These are phyloP conservation scores for Prionailurus viverrinus DNA, from an alignment of 2,113 vertebrate species.

Conservation along the genomic window DNA sequence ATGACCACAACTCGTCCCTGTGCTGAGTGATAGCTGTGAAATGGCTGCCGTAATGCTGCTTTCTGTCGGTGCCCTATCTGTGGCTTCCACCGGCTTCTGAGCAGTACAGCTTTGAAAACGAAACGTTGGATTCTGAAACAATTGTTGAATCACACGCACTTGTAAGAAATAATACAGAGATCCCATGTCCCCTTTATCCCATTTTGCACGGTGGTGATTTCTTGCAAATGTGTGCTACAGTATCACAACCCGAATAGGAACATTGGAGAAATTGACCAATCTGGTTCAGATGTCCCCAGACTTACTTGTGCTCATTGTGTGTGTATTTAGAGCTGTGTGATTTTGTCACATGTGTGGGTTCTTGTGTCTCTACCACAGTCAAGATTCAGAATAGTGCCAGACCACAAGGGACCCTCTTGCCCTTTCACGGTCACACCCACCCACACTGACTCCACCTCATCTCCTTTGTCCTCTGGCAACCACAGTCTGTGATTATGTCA, in stretches of 20 bases:
- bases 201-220: fast-evolving
- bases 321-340: neutral
- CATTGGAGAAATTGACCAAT: fast-evolving
- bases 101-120: neutral
- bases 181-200: fast-evolving
- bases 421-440: fast-evolving
- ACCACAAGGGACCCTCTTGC: neutral
- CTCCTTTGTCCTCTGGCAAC: fast-evolving
- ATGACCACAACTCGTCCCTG: neutral
- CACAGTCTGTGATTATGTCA: neutral
- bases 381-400: neutral
- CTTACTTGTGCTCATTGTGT: neutral
- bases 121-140: neutral
- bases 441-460: no score
- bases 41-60: fast-evolving
- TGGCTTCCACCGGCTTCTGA: neutral
- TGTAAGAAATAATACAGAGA: neutral
- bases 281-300: fast-evolving
- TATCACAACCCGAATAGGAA: no score
- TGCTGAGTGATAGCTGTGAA: neutral
- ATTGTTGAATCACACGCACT: neutral
- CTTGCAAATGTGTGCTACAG: neutral
- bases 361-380: fast-evolving
- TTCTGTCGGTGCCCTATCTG: neutral
- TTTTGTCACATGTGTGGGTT: neutral